phyloP scores from a whole-genome alignment of 1,140 invertebrate species.

The Bicyclus anynana region DNA sequence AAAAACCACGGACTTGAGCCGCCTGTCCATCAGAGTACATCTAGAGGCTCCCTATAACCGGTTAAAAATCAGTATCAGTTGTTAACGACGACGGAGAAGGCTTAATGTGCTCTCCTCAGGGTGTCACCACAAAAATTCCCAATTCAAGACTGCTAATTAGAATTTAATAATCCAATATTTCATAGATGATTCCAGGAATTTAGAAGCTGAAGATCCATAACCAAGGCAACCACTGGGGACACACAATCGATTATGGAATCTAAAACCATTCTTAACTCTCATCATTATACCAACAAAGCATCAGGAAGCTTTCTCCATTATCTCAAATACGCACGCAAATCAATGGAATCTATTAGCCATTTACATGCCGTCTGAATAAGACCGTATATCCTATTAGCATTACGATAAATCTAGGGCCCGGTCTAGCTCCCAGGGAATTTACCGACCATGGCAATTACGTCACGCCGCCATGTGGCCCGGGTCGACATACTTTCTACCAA shows the following conservation, averaged over 20 bases:
- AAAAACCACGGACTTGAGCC: too few species aligned
- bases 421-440: slow-evolving; percentile 6
- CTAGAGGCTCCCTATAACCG: too few species aligned
- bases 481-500: slow-evolving; percentile 19
- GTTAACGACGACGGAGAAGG: too few species aligned
- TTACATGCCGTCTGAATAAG: neutral
- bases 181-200: too few species aligned
- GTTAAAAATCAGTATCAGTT: too few species aligned
- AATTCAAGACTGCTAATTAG: too few species aligned
- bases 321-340: neutral
- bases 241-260: neutral
- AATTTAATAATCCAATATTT: too few species aligned
- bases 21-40: too few species aligned
- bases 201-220: too few species aligned
- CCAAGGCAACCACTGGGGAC: too few species aligned
- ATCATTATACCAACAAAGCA: neutral
- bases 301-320: neutral
- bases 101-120: too few species aligned
- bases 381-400: slow-evolving; percentile 11
- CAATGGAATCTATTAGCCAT: neutral
- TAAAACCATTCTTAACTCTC: neutral
- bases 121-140: too few species aligned
- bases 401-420: neutral
- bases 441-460: slow-evolving; percentile 1
- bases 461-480: slow-evolving; percentile 18